Base-by-base conservation (phyloP, 2,797 vertebrate species). In the Danio choprae region DNA sequence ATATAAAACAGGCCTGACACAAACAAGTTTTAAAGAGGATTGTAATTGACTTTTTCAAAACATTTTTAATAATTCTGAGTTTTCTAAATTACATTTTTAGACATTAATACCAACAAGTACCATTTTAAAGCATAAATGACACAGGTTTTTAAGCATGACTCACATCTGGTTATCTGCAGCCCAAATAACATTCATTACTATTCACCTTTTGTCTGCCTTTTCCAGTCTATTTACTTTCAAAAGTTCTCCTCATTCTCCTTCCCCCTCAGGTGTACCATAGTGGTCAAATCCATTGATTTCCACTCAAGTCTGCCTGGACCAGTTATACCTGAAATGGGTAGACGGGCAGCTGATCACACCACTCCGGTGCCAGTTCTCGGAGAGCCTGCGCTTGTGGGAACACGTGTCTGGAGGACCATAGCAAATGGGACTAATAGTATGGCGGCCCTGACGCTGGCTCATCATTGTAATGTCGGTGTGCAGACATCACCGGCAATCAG, bases 281-380 rank as follows among this genome's bases (percentile, higher is more conserved):
- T 80, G 82, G 86, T 89, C 86, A 81, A 82, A 15, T 63, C 40
- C 60, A 59, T 71, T 74, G 50, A 69, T 65, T 79, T 73, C 50
- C 46, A 40, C 53, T 59, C 36, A 36, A 80, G 69, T 60, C 64
- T 85, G 79, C 58, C 84, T 89, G 85, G 91, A 74, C 80, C 20
- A 22, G 76, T 83, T 79, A 62, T 72, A 72, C 64, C 62, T 84
- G 86, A 60, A 76, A 94, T 95, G 94, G 94, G 94, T 83, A 93
- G 94, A 88, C 87, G 93, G 83, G 93, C 92, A 1, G 86, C 91
- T 12, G 91, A 95, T 86, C 89, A 90, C 82, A 90, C 90, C 70
- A 92, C 92, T 82, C 90, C 93, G 0, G 91, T 95, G 83, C 92
- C 93, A 20, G 92, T 94, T 85, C 86, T 94, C 59, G 93, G 92